Base-by-base conservation (phyloP, 1,140 invertebrate species). In the Agrypnia vestita region DNA sequence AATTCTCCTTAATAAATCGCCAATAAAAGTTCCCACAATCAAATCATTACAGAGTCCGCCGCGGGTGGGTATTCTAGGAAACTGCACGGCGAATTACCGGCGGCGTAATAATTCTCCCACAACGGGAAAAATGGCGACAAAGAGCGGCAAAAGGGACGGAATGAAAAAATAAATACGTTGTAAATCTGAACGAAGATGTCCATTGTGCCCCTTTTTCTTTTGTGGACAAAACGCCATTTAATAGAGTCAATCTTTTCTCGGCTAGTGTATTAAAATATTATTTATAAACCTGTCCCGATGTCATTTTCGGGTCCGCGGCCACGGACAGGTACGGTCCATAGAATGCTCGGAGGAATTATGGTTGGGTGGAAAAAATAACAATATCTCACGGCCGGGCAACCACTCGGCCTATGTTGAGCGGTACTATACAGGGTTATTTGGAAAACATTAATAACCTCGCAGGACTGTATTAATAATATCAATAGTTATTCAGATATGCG, bases 241-340 rank as follows among this genome's bases (percentile, higher is more conserved):
- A 82, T 82, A 82, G 74, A 82, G 72, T 80, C 43, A 55, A 79
- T 46, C 78, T 76, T 77, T 76, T 67, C 59, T 12, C 44, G 78
- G 53, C 25, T 62, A 82, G 77, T 77, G 35, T 80, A 82, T 79
- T 80, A 82, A 82, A 80, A 77, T 82, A 76, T 80, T 80, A 82
- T 82, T 82, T 82, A 82, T 67, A 77, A 82, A 77, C 75, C 71
- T 67, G 71, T 76, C 74, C 53, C 43, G 35, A 69, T 82, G 81
- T 82, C 81, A 80, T 82, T 78, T 78, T 72, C 15, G 56, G 80
- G 56, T 73, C 47, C 56, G 67, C 51, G 49, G 43, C 73, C 55
- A n/a, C 12, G 17, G 15, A 21, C 71, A 74, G 71, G 71, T 74
- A 74, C 19, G 8, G 6, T 11, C n/a, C 49, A 17, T 49, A 49